Evolutionary conservation across 2,888 invertebrate species (phyloP).

Genomic region (Oscheius myriophilus): DNA sequence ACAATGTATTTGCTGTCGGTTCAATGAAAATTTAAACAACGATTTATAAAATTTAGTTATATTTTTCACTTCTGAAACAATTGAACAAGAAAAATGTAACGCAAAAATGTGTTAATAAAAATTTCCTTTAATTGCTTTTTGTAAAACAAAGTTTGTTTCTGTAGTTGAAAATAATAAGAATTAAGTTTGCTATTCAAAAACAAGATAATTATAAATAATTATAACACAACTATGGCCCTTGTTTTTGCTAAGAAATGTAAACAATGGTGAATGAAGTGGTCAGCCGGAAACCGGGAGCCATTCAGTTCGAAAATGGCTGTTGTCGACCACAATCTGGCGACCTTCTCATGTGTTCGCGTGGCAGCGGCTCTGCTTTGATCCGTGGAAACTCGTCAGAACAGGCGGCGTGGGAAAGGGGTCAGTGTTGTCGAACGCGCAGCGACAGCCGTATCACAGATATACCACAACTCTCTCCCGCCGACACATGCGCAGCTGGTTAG

Average conservation of each 20-base stretch:
- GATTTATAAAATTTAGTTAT: too few species aligned
- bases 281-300: constrained; percentile 35
- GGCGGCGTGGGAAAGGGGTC: constrained; percentile 24
- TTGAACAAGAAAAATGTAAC: too few species aligned
- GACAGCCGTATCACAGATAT: constrained; percentile 25
- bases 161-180: too few species aligned
- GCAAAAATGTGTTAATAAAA: too few species aligned
- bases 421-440: constrained; percentile 21
- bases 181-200: too few species aligned
- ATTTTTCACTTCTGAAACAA: too few species aligned
- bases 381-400: constrained; percentile 13
- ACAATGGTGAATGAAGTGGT: constrained; percentile 33
- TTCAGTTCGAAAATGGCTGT: constrained; percentile 33
- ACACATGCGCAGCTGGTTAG: constrained; percentile 26
- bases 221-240: too few species aligned
- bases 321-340: constrained; percentile 32
- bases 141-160: too few species aligned
- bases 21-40: too few species aligned
- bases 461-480: constrained; percentile 19
- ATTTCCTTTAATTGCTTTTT: too few species aligned
- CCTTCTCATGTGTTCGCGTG: constrained; percentile 8
- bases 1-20: too few species aligned
- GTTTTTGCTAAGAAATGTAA: constrained; percentile 27
- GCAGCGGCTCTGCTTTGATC: constrained; percentile 23
- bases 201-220: too few species aligned